A percentile compares a stretch with the other conserved stretches of the same genome.
Evolutionary conservation across 2,888 invertebrate genomes (phyloP).

Genomic region (Glyphotaelius pellucidus): DNA sequence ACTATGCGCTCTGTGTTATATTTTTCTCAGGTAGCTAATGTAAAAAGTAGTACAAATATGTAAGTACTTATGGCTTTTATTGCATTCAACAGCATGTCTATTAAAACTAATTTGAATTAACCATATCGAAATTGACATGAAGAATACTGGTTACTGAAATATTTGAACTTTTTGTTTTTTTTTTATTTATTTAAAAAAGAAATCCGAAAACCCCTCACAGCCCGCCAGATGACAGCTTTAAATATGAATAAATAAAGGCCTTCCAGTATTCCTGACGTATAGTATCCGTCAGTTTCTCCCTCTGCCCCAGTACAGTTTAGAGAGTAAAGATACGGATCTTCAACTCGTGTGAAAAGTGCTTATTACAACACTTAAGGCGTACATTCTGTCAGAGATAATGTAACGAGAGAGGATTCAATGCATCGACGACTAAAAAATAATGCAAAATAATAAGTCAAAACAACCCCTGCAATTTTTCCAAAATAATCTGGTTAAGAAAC

Average conservation of each 20-base stretch:
- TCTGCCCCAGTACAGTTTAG: not conserved
- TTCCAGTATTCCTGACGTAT: not conserved
- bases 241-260: not conserved
- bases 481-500: not conserved
- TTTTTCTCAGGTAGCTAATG: too few species aligned
- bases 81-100: not conserved
- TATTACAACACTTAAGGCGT: constrained; percentile 35
- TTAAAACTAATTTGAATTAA: too few species aligned
- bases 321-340: constrained; percentile 5
- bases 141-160: not conserved
- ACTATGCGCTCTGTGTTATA: too few species aligned
- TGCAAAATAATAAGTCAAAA: not conserved
- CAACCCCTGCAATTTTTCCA: not conserved
- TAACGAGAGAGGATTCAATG: not conserved
- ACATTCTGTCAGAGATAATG: not conserved
- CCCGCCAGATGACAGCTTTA: not conserved
- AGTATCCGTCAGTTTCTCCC: not conserved
- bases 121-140: not conserved
- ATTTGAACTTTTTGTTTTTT: not conserved
- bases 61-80: not conserved
- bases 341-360: constrained; percentile 28
- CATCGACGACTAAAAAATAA: not conserved
- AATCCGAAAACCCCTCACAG: not conserved
- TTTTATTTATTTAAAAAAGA: too few species aligned
- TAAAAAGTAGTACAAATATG: too few species aligned